Conservation (phyloP, 2,113 vertebrate genomes). For the Otis tarda region DNA sequence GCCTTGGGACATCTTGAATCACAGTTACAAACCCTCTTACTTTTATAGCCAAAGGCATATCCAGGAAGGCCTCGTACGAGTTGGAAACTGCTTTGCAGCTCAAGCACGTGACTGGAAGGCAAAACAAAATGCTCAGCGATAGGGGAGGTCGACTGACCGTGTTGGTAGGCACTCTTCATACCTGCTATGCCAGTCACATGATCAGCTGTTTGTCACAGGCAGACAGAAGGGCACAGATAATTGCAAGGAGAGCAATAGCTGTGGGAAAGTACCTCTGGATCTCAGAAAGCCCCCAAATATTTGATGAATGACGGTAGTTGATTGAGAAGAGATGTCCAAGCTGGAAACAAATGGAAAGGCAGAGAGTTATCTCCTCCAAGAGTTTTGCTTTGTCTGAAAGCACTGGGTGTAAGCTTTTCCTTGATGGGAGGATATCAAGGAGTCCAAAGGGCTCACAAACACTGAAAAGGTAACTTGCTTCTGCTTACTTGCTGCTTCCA, state of each 20-base stretch:
- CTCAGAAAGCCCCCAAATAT: too few relatives aligned
- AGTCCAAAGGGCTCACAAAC: fast-evolving
- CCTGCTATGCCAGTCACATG: fast-evolving
- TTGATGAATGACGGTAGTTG: too few relatives aligned
- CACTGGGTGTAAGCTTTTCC: too few relatives aligned
- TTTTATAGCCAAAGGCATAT: background rate
- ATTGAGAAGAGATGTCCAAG: too few relatives aligned
- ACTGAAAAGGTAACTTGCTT: too few relatives aligned
- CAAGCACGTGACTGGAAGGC: background rate
- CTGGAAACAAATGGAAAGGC: too few relatives aligned
- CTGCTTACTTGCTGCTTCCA: too few relatives aligned
- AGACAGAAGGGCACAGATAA: background rate
- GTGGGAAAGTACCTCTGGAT: too few relatives aligned
- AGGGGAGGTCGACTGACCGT: too few relatives aligned
- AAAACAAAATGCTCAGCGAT: background rate
- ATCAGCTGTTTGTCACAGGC: background rate
- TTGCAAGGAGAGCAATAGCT: too few relatives aligned
- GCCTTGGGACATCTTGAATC: background rate
- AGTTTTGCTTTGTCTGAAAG: too few relatives aligned
- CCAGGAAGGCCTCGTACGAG: background rate
- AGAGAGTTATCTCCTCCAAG: too few relatives aligned
- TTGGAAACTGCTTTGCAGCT: background rate
- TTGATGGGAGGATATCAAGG: background rate
- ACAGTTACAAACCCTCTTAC: background rate
- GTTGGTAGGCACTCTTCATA: fast-evolving